Base-by-base conservation (phyloP, 92 coral and sea anemone species). In the Galaxea fascicularis region DNA sequence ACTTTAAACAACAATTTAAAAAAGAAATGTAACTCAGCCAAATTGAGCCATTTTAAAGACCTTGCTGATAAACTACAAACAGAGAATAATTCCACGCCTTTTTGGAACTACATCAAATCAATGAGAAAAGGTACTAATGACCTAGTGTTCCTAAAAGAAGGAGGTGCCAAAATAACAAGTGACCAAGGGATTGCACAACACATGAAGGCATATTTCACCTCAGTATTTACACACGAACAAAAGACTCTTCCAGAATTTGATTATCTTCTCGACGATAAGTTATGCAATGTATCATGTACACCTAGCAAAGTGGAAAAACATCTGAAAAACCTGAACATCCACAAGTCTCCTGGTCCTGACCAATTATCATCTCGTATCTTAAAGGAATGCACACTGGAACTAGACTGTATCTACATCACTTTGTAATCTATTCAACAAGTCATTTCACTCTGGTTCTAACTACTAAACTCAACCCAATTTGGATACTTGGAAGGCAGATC, bases 291-390 rank as follows among this genome's bases (percentile, higher is more conserved):
- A 52, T 63, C 16, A 58, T 87, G 91, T 75, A 79, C 91, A 46
- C 58, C 90, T 11, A 73, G 60, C 52, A 86, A 87, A 87, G 90
- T 87, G 59, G 80, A 44, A 74, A 86, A 78, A 57, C 80, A 87
- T 46, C 65, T 86, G 25, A 66, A 47, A 63, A 58, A 18, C 58
- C 71, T 80, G 18, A 87, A 87, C 71, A 26, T 49, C 8, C 74
- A 79, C 86, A 79, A 79, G 85, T 87, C 80, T 22, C 90, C 86
- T 4, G 86, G 90, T n/a, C 86, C 85, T 54, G 88, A 76, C 62
- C 47, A 85, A 27, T 25, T 85, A 47, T 64, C 69, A 56, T 65
- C 88, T 39, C 82, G 77, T 47, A 65, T 83, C 78, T 44, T 83
- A 17, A 74, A 75, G 70, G 88, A 85, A 85, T 76, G 75, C 16